Conservation (phyloP, 1,140 invertebrate species). For the Drosophila lacteicornis region DNA sequence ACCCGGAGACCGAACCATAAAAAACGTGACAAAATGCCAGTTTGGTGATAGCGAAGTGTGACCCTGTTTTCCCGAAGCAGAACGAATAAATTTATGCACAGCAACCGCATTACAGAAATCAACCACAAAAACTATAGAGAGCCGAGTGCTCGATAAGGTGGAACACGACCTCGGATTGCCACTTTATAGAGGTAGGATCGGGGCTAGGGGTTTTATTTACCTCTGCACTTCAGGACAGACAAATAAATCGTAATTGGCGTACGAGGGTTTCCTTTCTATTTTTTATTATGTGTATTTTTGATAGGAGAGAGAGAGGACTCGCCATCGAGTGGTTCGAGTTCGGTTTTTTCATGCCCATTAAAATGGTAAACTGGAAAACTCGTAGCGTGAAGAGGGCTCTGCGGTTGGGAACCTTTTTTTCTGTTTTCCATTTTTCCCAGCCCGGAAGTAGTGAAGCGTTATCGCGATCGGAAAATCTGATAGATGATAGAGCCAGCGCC, state of each 20-base stretch:
- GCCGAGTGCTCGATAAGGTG: slow-evolving; percentile 61
- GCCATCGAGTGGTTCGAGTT: slow-evolving; percentile 26
- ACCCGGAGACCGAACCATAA: slow-evolving; percentile 34
- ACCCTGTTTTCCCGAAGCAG: slow-evolving; percentile 39
- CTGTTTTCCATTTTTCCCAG: slow-evolving; percentile 2
- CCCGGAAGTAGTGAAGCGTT: slow-evolving; percentile 68
- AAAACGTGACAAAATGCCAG: slow-evolving; percentile 79
- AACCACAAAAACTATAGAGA: slow-evolving; percentile 44
- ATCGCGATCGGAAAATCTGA: slow-evolving; percentile 63
- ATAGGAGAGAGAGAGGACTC: slow-evolving; percentile 31
- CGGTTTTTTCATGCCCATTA: slow-evolving; percentile 73
- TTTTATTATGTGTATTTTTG: slow-evolving; percentile 35
- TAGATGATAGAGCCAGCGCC: slow-evolving; percentile 31
- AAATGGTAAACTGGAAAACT: slow-evolving; percentile 67
- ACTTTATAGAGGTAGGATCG: slow-evolving; percentile 30
- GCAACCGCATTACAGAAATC: slow-evolving; percentile 17
- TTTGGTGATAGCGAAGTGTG: slow-evolving; percentile 64
- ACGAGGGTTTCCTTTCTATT: slow-evolving; percentile 66
- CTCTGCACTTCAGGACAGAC: slow-evolving; percentile 69
- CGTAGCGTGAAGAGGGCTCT: slow-evolving; percentile 60
- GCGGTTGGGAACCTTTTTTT: slow-evolving; percentile 58
- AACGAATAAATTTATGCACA: slow-evolving; percentile 54
- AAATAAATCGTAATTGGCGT: slow-evolving; percentile 83
- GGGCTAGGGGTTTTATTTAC: slow-evolving; percentile 61
- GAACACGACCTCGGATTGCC: slow-evolving; percentile 50